Conservation (phyloP, 2,797 vertebrate genomes). For the Pipistrellus nathusii region DNA sequence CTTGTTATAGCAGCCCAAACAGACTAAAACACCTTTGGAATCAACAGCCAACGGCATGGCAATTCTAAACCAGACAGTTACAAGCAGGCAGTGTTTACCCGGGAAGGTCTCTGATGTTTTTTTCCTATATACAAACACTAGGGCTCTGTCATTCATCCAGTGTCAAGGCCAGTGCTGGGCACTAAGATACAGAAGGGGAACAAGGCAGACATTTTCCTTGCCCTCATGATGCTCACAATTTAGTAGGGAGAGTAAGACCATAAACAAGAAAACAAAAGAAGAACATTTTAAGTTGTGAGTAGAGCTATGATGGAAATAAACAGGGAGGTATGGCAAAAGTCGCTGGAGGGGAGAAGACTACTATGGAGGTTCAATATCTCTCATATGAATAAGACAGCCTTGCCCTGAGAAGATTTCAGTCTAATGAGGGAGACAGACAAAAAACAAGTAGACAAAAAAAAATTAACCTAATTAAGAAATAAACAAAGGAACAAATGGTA, state of each 20-base stretch:
- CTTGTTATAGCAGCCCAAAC: background rate
- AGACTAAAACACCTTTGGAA: background rate
- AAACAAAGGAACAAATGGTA: background rate
- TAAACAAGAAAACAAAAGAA: background rate
- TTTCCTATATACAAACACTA: conserved; percentile 10
- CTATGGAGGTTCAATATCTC: background rate
- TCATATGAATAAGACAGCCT: background rate
- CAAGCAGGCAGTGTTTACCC: background rate
- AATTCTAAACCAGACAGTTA: background rate
- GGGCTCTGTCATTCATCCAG: background rate
- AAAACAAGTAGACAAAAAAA: conserved; percentile 32
- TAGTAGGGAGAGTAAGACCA: background rate
- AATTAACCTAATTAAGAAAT: conserved; percentile 45
- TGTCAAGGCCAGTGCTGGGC: background rate
- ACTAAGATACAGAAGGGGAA: background rate
- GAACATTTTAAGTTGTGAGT: background rate
- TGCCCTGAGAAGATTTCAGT: background rate
- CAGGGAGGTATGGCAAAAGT: background rate
- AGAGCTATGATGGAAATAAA: background rate
- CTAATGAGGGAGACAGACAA: conserved; percentile 37
- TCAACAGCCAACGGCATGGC: background rate
- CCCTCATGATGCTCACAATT: background rate
- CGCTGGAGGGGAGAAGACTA: background rate
- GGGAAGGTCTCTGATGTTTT: background rate
- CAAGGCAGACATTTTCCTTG: background rate